phyloP scores from a whole-genome alignment of 2,113 vertebrate species.

The Phyllostomus hastatus region DNA sequence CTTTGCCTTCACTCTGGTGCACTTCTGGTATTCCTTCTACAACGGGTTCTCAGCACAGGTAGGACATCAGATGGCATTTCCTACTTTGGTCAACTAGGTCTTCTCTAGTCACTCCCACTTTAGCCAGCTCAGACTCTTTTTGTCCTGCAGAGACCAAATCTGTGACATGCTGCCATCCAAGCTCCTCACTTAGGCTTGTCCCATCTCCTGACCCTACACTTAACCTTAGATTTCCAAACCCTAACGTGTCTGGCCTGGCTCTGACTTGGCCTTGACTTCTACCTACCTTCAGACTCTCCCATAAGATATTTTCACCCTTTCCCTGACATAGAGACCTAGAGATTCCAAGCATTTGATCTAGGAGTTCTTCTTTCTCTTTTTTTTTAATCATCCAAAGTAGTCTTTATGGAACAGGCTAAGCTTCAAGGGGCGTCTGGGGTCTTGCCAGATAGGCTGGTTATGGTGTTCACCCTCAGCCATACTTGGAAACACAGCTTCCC shows the following conservation, averaged over 20 bases:
- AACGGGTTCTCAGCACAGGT: slow-evolving; percentile 98
- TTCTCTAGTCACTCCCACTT: neutral
- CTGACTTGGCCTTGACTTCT: neutral
- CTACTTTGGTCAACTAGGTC: neutral
- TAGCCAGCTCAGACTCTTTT: neutral
- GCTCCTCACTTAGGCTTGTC: neutral
- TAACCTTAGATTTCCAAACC: neutral
- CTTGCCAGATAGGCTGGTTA: neutral
- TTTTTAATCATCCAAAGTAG: slow-evolving; percentile 16
- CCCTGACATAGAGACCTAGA: neutral
- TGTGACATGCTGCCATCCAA: neutral
- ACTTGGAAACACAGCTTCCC: neutral
- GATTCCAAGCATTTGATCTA: neutral
- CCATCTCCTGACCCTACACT: neutral
- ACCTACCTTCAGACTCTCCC: neutral
- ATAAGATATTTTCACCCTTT: neutral
- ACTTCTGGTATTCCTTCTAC: slow-evolving; percentile 98
- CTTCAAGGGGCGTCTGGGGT: neutral
- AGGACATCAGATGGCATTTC: slow-evolving; percentile 22
- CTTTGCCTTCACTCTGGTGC: slow-evolving; percentile 95
- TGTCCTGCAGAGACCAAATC: neutral
- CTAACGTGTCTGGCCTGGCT: neutral
- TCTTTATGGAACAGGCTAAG: neutral
- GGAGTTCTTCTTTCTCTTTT: neutral
- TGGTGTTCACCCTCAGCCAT: neutral